Conservation (phyloP, 2,113 vertebrate species). For the Phalacrocorax brasilianus region DNA sequence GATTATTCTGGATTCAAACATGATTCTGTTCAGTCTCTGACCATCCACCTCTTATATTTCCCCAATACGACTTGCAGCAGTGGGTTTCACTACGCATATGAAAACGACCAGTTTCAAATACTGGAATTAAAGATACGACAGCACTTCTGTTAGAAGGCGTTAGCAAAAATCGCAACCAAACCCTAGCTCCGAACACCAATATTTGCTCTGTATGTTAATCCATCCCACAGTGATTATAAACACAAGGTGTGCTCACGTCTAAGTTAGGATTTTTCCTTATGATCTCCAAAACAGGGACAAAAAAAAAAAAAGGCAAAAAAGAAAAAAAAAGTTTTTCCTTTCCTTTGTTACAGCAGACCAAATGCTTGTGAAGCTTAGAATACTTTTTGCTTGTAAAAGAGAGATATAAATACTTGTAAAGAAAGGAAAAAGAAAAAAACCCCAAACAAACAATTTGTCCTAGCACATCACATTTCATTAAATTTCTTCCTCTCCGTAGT, state of each 20-base stretch:
- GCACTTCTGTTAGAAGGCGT: background rate
- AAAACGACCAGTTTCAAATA: background rate
- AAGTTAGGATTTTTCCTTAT: background rate
- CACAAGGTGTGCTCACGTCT: background rate
- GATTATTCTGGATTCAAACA: background rate
- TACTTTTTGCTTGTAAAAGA: background rate
- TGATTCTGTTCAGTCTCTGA: background rate
- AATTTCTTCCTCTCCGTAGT: background rate
- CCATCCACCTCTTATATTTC: background rate
- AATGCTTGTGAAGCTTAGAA: background rate
- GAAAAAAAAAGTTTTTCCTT: background rate
- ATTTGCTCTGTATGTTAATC: background rate
- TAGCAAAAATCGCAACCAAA: background rate
- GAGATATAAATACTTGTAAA: background rate
- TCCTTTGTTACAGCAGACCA: background rate
- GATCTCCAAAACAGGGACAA: background rate
- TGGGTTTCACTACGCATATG: background rate
- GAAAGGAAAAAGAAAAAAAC: background rate
- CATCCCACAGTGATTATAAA: background rate
- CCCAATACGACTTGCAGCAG: background rate
- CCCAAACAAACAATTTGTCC: background rate
- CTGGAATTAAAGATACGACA: background rate
- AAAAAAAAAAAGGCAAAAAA: too few relatives aligned
- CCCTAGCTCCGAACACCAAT: background rate
- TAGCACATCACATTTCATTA: background rate